Base-by-base conservation (phyloP, 2,888 invertebrate genomes). In the Gastracanthus pulcherrimus region DNA sequence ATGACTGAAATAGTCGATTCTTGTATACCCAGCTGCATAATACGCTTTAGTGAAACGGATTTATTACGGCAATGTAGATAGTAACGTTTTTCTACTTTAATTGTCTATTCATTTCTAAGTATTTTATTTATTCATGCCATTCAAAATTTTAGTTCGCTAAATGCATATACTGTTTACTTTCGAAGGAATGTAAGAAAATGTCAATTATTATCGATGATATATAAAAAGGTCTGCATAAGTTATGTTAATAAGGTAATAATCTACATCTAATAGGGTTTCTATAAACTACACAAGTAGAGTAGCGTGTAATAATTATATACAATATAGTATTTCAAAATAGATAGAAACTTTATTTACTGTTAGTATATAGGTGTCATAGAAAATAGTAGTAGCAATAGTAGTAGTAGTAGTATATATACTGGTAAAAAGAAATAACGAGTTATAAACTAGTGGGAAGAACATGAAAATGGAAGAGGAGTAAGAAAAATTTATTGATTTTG, bases 401-500 rank as follows among this genome's bases (percentile, higher is more conserved):
- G 31, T 26, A 48, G 45, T 48, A 48, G 16, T 34, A 69, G 9
- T 31, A n/a, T 55, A 55, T 51, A 51, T n/a, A 29, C 1, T n/a
- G 34, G 48, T 19, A n/a, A 34, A 41, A n/a, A 36, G 23, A 36
- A 26, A 26, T 23, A 55, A 26, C 29, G 16, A 36, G 38, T 66
- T 23, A 66, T n/a, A 66, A 66, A 51, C 26, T n/a, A 70, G 4
- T 34, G 6, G 29, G 11, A 55, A 26, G 3, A 41, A 19, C 23
- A 38, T 36, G 16, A 45, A 76, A 58, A 19, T 60, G 29, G 13
- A 31, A 36, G 19, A 45, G 16, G 3, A 55, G 31, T 55, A 31
- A 70, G 23, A 75, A 31, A 64, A 41, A 75, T 13, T 41, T 51
- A 75, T 64, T 64, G 36, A 64, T 51, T 82, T 78, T 78, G 5